These are phyloP conservation scores for Erythrocercus mccallii DNA, from an alignment of 2,113 vertebrate species.

Conservation along the genomic window DNA sequence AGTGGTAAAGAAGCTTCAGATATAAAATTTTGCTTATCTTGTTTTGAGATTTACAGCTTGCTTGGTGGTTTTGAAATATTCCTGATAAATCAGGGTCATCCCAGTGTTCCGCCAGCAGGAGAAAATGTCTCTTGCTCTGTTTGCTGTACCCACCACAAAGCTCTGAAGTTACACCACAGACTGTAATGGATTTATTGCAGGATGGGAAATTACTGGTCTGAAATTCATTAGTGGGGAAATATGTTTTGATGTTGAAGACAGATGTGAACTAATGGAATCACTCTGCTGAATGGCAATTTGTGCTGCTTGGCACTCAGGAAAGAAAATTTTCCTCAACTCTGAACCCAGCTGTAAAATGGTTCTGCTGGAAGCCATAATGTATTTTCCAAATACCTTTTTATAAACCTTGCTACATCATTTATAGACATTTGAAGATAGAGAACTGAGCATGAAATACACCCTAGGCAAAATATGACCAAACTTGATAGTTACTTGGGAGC, in stretches of 20 bases:
- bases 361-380: neutral
- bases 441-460: neutral
- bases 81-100: slow-evolving; percentile 10
- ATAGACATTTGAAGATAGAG: neutral
- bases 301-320: neutral
- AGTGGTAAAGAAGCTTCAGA: neutral
- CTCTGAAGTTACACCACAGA: neutral
- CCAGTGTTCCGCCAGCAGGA: slow-evolving; percentile 10
- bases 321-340: slow-evolving; percentile 1
- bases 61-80: slow-evolving; percentile 7
- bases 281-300: neutral
- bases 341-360: neutral
- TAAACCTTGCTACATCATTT: neutral
- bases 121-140: neutral
- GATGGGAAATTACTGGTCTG: slow-evolving; percentile 52
- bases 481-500: neutral
- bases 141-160: slow-evolving; percentile 7
- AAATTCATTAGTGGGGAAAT: slow-evolving; percentile 47
- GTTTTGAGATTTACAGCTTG: neutral
- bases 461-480: neutral
- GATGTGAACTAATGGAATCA: slow-evolving; percentile 40
- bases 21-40: neutral
- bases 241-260: slow-evolving; percentile 11
- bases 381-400: neutral
- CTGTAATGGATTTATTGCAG: slow-evolving; percentile 12